These are phyloP conservation scores for Dicentrarchus labrax DNA, from an alignment of 2,113 vertebrate species.

Conservation along the genomic window DNA sequence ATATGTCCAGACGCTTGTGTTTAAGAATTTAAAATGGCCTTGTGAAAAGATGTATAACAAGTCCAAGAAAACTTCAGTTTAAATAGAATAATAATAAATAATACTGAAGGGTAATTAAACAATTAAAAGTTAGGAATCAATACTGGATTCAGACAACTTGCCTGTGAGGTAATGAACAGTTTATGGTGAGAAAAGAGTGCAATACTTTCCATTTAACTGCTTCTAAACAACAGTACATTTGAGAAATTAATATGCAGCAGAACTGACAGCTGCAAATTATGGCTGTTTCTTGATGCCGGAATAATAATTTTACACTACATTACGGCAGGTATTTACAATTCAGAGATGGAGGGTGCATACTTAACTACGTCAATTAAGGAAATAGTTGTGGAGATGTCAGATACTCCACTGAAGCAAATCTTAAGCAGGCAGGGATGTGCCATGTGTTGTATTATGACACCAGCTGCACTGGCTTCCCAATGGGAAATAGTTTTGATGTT, in stretches of 20 bases:
- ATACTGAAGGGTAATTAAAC: slow-evolving; percentile 16
- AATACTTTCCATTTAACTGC: slow-evolving; percentile 59
- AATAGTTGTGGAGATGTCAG: slow-evolving; percentile 80
- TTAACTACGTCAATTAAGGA: slow-evolving; percentile 84
- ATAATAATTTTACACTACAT: slow-evolving; percentile 82
- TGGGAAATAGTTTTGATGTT: slow-evolving; percentile 77
- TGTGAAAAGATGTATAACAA: slow-evolving; percentile 4
- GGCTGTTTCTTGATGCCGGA: slow-evolving; percentile 65
- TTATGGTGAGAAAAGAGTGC: slow-evolving; percentile 43
- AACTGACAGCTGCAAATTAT: slow-evolving; percentile 76
- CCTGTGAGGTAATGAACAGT: slow-evolving; percentile 37
- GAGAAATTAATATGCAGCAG: slow-evolving; percentile 68
- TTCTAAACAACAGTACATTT: slow-evolving; percentile 58
- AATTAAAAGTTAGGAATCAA: slow-evolving; percentile 47
- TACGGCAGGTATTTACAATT: slow-evolving; percentile 77
- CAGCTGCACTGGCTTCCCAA: slow-evolving; percentile 79
- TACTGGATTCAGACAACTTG: slow-evolving; percentile 33
- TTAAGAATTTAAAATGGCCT: neutral
- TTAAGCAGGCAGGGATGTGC: slow-evolving; percentile 67
- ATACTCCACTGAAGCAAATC: slow-evolving; percentile 83
- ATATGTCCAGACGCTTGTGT: neutral
- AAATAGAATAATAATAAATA: slow-evolving; percentile 27
- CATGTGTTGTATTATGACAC: slow-evolving; percentile 78
- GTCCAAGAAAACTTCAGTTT: slow-evolving; percentile 12
- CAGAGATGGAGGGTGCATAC: slow-evolving; percentile 70